These are phyloP conservation scores for Cheilosia soror DNA, from an alignment of 2,888 invertebrate genomes.

Conservation along the genomic window DNA sequence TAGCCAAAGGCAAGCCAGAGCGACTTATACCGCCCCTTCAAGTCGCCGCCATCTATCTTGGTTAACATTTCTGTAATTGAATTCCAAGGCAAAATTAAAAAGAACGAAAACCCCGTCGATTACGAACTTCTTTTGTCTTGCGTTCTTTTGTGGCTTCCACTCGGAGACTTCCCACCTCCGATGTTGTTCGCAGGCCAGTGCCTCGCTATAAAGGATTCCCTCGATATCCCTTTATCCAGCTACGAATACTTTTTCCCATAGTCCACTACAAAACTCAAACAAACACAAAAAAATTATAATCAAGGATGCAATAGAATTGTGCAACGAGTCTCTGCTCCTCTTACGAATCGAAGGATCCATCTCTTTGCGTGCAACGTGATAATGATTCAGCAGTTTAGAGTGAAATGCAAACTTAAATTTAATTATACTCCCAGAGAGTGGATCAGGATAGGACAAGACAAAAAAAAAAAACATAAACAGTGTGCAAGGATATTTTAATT, in stretches of 20 bases:
- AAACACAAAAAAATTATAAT: constrained; percentile 25
- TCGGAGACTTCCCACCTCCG: constrained; percentile 16
- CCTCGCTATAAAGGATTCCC: constrained; percentile 35
- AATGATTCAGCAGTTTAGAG: constrained; percentile 74
- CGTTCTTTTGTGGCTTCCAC: constrained; percentile 56
- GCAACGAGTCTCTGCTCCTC: constrained; percentile 35
- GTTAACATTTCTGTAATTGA: constrained; percentile 65
- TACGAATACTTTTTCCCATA: constrained; percentile 6
- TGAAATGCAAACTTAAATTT: constrained; percentile 74
- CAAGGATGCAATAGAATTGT: constrained; percentile 31
- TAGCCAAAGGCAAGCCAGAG: constrained; percentile 13
- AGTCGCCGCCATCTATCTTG: constrained; percentile 28
- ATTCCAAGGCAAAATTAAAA: constrained; percentile 42
- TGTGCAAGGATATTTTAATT: constrained; percentile 73
- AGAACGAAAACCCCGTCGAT: constrained; percentile 4
- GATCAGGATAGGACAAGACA: constrained; percentile 17
- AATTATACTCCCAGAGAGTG: constrained; percentile 57
- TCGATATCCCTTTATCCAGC: constrained; percentile 49
- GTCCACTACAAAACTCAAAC: constrained; percentile 23
- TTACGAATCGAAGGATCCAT: constrained; percentile 66
- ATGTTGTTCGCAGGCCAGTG: constrained; percentile 30
- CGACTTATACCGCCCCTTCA: constrained; percentile 5
- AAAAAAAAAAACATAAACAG: constrained; percentile 46
- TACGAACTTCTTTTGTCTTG: constrained; percentile 43
- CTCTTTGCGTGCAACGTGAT: constrained; percentile 60